phyloP scores from a whole-genome alignment of 2,888 invertebrate species.

The Dryococelus australis region DNA sequence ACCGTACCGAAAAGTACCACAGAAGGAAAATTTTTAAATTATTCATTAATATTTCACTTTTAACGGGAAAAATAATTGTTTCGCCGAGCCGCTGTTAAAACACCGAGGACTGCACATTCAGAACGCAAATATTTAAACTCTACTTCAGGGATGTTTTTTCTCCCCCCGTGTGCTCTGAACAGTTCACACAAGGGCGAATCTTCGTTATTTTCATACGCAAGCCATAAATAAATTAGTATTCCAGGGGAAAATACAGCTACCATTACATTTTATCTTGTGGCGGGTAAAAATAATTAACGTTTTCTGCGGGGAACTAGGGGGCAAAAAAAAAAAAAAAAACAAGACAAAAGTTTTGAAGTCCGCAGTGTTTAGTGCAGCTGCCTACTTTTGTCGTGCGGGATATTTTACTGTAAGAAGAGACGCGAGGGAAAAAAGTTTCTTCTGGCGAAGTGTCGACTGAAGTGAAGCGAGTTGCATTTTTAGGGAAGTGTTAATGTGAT shows the following conservation, averaged over 20 bases:
- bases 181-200: neutral
- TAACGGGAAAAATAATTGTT: neutral
- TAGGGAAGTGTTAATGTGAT: neutral
- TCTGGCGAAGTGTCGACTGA: neutral
- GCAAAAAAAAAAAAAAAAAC: too few species aligned
- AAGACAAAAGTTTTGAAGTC: neutral
- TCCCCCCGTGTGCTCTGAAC: neutral
- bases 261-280: constrained; percentile 10
- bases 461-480: neutral
- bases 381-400: neutral
- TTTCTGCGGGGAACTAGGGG: neutral
- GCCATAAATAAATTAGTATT: constrained; percentile 11
- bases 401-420: neutral
- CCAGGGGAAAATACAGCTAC: neutral
- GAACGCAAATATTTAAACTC: neutral
- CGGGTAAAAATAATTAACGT: neutral
- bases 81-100: neutral
- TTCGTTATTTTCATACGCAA: neutral
- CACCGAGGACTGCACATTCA: neutral
- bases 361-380: neutral
- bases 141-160: neutral
- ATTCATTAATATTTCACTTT: too few species aligned
- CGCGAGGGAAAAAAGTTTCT: neutral
- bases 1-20: too few species aligned
- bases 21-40: too few species aligned